Base-by-base conservation (phyloP, 2,888 invertebrate species). In the Rhopalosiphum nymphaeae region DNA sequence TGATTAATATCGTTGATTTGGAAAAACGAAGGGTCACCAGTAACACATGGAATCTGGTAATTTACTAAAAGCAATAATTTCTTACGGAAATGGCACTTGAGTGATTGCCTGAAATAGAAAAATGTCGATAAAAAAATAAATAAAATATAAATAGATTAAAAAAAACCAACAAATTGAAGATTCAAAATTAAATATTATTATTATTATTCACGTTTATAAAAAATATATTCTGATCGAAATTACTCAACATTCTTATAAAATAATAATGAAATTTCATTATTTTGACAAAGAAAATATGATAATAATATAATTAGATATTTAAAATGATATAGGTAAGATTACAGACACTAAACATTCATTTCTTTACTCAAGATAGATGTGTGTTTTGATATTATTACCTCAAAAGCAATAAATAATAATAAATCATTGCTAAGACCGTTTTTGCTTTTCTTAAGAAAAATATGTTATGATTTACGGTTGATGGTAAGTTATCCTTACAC, bases 1-100 rank as follows among this genome's bases (percentile, higher is more conserved):
- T 85, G 93, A 90, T 94, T 94, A 61, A 94, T 90, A 90, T 61
- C 61, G 93, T 61, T 36, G 89, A 46, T 89, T 93, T 85, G 93
- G 85, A 90, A 90, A 93, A 90, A 90, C 85, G 85, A 85, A 92
- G 61, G 85, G 85, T 29, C 87, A 13, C 9, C 85, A 29, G n/a
- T 26, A 42, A n/a, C 57, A 61, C 10, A 13, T 44, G 21, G 46
- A 84, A 44, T 26, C 36, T 46, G 26, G 89, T 49, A 84, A 56
- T 84, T 89, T 56, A 89, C 88, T 89, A 89, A 93, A 84, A 93
- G 36, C 46, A 90, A 90, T 89, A 49, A 88, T 84, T 91, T 91
- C 10, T 29, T 1, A 57, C n/a, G 25, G 16, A 44, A 49, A 91
- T 53, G 89, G 36, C 16, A 29, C 42, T 84, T 7, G 42, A 42